A percentile compares a stretch with the other conserved stretches of the same genome.
Conservation (phyloP, 2,113 vertebrate species). For the Canis aureus region DNA sequence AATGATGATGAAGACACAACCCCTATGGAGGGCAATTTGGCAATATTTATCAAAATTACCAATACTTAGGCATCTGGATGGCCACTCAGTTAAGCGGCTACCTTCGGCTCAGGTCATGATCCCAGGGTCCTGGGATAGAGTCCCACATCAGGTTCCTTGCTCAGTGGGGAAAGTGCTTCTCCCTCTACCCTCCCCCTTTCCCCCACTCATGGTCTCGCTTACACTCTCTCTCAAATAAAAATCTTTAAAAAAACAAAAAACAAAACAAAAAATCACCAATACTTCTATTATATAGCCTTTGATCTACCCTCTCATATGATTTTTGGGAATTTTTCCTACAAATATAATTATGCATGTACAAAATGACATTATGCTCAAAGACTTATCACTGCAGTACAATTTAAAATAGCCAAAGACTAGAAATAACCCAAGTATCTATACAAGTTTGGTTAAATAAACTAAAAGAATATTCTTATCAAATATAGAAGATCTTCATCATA, state of each 20-base stretch:
- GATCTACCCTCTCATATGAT: neutral
- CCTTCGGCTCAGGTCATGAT: too few relatives aligned
- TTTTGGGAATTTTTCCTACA: neutral
- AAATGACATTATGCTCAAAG: neutral
- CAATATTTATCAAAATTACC: neutral
- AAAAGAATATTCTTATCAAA: neutral
- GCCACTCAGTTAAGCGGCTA: too few relatives aligned
- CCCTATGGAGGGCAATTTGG: neutral
- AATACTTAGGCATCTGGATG: neutral
- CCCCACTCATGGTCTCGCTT: too few relatives aligned
- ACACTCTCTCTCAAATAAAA: too few relatives aligned
- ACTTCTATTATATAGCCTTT: neutral
- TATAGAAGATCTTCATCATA: neutral
- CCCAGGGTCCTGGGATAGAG: too few relatives aligned
- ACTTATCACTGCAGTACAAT: neutral
- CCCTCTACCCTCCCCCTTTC: too few relatives aligned
- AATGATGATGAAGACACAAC: neutral
- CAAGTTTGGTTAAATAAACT: neutral
- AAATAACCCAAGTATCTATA: neutral
- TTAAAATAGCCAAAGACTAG: neutral
- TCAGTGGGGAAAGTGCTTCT: too few relatives aligned
- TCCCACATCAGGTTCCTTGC: too few relatives aligned
- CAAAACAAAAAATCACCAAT: neutral
- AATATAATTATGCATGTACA: neutral
- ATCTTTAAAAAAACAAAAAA: too few relatives aligned